phyloP scores from a whole-genome alignment of 2,888 invertebrate genomes.

The Hyalella azteca region DNA sequence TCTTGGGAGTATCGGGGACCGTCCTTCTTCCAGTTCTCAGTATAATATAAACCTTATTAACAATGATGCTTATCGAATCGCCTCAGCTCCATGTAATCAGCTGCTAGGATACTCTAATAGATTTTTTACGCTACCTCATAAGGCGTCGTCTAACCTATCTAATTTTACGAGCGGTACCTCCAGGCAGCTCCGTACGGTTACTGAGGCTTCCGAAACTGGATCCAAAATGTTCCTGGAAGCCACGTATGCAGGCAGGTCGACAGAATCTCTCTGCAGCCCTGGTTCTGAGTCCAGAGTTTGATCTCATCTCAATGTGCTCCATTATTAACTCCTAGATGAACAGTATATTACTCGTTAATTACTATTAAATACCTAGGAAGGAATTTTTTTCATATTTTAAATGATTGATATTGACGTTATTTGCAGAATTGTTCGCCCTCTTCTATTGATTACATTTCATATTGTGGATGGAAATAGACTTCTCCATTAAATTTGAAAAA shows the following conservation, averaged over 20 bases:
- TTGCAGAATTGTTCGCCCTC: too few relatives aligned
- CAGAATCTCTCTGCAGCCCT: conserved; percentile 4
- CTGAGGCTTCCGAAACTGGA: background rate
- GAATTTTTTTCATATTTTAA: too few relatives aligned
- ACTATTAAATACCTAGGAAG: too few relatives aligned
- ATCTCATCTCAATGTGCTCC: too few relatives aligned
- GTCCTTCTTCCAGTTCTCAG: background rate
- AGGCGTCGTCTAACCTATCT: background rate
- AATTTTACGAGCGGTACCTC: conserved; percentile 6
- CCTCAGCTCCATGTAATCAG: background rate
- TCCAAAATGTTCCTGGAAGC: background rate
- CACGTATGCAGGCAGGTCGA: background rate
- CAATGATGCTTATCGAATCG: background rate
- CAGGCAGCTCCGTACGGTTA: background rate
- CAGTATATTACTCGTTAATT: too few relatives aligned
- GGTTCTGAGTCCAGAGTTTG: conserved; percentile 20
- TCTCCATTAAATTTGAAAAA: too few relatives aligned
- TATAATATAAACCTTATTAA: conserved; percentile 13
- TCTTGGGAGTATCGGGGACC: background rate
- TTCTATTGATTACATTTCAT: too few relatives aligned
- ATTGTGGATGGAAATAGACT: too few relatives aligned
- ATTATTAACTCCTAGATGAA: too few relatives aligned
- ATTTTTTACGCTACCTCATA: conserved; percentile 38
- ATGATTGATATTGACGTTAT: too few relatives aligned
- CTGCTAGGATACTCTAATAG: conserved; percentile 31